A percentile compares a stretch with the other conserved stretches of the same genome.
These are phyloP conservation scores for Drosophila pseudotalamancana DNA, from an alignment of 2,888 invertebrate species.

Conservation along the genomic window DNA sequence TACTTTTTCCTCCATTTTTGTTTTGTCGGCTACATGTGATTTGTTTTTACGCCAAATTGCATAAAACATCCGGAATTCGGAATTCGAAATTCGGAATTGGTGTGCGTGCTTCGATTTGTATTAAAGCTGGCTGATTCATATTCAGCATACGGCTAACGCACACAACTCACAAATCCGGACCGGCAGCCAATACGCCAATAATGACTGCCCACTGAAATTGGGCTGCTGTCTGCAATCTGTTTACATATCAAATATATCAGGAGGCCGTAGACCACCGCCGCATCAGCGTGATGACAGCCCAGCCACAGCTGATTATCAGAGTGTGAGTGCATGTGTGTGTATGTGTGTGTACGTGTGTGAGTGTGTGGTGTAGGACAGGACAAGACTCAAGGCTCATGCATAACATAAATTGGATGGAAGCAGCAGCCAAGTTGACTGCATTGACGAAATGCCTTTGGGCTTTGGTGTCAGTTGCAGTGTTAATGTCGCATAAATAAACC, in stretches of 20 bases:
- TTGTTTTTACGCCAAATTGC: conserved; percentile 72
- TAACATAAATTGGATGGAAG: conserved; percentile 63
- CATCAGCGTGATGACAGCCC: conserved; percentile 17
- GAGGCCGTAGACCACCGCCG: conserved; percentile 4
- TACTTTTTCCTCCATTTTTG: conserved; percentile 10
- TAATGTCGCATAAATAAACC: conserved; percentile 59
- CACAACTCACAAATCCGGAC: neutral
- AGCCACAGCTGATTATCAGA: conserved; percentile 50
- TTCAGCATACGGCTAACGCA: conserved; percentile 30
- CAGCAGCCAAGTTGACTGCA: conserved; percentile 6
- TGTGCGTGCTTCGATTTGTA: conserved; percentile 59
- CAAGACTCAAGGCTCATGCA: conserved; percentile 50
- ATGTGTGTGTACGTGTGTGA: neutral
- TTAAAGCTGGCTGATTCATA: conserved; percentile 52
- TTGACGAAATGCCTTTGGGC: conserved; percentile 14
- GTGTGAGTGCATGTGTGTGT: neutral
- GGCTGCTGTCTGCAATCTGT: conserved; percentile 50
- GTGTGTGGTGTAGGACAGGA: neutral
- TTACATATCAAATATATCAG: conserved; percentile 43
- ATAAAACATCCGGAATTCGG: conserved; percentile 58
- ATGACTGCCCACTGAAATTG: conserved; percentile 63
- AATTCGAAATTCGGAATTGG: conserved; percentile 33
- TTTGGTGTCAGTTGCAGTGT: conserved; percentile 45
- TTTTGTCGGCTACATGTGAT: conserved; percentile 56
- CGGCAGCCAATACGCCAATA: conserved; percentile 51